Evolutionary conservation across 2,113 vertebrate genomes (phyloP).

Genomic region (Perccottus glenii): DNA sequence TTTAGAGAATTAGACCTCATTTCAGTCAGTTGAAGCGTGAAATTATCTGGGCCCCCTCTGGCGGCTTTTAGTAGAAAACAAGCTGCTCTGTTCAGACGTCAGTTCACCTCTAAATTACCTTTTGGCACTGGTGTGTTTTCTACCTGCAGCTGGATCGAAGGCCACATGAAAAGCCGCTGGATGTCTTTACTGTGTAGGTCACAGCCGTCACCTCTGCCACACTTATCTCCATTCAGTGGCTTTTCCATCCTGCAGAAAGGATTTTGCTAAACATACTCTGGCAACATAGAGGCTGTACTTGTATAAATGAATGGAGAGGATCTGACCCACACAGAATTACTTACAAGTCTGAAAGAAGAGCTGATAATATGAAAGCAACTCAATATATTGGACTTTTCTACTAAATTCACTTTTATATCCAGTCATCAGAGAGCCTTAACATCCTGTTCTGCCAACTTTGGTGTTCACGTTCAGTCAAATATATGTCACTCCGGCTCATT

Average conservation of each 20-base stretch:
- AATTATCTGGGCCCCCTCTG: constrained; percentile 47
- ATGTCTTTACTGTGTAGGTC: not conserved
- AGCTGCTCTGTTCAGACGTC: constrained; percentile 17
- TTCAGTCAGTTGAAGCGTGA: constrained; percentile 49
- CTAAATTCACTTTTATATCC: constrained; percentile 13
- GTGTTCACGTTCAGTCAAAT: constrained; percentile 12
- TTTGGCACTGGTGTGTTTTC: constrained; percentile 7
- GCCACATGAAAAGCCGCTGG: constrained; percentile 10
- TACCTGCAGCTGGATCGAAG: constrained; percentile 3
- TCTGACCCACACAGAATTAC: too few relatives aligned
- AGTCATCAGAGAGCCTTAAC: too few relatives aligned
- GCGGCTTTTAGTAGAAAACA: constrained; percentile 36
- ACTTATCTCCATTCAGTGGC: constrained; percentile 17
- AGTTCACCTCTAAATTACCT: constrained; percentile 28
- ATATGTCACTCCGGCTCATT: constrained; percentile 18
- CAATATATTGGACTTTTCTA: not conserved
- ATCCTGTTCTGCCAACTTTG: not conserved
- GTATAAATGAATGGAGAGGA: not conserved
- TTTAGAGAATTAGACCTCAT: constrained; percentile 29
- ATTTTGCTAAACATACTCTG: not conserved
- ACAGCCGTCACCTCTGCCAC: too few relatives aligned
- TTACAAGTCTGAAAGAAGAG: not conserved
- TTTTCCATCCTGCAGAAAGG: constrained; percentile 2
- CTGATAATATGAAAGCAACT: constrained; percentile 11
- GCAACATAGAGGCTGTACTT: not conserved